These are phyloP conservation scores for Protobothrops flavoviridis DNA, from an alignment of 2,113 vertebrate species.

Conservation along the genomic window DNA sequence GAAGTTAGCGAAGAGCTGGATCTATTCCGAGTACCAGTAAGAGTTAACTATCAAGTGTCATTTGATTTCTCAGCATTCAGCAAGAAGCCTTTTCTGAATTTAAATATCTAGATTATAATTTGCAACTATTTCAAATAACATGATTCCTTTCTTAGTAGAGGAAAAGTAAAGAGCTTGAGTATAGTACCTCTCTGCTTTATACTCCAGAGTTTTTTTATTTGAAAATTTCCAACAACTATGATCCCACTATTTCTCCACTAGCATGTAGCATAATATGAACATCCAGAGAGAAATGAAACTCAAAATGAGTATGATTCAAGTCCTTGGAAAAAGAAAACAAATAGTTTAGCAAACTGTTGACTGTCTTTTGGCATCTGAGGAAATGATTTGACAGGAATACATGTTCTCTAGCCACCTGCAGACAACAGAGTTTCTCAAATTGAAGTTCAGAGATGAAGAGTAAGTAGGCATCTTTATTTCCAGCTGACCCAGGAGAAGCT, in stretches of 20 bases:
- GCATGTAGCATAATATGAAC: neutral
- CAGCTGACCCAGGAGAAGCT: neutral
- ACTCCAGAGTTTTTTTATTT: neutral
- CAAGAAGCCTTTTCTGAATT: neutral
- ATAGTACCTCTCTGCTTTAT: neutral
- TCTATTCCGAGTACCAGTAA: neutral
- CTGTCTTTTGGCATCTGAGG: slow-evolving; percentile 10
- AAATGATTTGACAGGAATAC: slow-evolving; percentile 25
- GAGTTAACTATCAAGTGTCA: neutral
- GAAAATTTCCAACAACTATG: neutral
- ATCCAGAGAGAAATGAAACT: neutral
- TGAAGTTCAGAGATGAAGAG: slow-evolving; percentile 11
- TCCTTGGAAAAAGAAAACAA: neutral
- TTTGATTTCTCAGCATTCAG: neutral
- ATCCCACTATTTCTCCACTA: neutral
- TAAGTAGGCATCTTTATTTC: neutral
- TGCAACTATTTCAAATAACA: slow-evolving; percentile 2
- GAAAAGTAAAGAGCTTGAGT: neutral
- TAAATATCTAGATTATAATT: slow-evolving; percentile 7
- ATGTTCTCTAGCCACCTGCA: slow-evolving; percentile 30
- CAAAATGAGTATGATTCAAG: neutral
- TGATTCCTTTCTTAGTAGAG: neutral
- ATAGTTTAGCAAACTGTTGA: accelerated
- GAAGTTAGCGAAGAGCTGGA: neutral
- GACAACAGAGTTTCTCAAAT: neutral